Evolutionary conservation across 2,797 vertebrate genomes (phyloP), one percentile per base, ranked within the genome.

Genomic region (Anguilla pacifica): DNA sequence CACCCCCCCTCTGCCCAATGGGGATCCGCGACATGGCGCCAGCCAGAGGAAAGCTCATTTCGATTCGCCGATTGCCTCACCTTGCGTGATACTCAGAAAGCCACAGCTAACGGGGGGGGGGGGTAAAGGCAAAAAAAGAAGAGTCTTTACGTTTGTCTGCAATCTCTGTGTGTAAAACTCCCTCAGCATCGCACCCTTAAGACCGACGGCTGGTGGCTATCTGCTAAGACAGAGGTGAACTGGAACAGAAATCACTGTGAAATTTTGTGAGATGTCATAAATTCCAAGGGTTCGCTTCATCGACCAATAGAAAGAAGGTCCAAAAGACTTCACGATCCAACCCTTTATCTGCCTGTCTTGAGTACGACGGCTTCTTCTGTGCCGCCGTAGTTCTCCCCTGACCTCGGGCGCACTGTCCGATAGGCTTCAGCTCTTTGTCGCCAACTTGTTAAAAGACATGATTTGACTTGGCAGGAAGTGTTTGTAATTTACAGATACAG

Each of bases 381-480:
- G 28, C 6, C 3, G 15, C 43, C 25, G 39, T 13, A 49, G 6
- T 81, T 81, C 39, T 17, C 74, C 74, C 39, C 35, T 79, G 74
- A 79, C 74, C 74, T 35, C 74, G 5, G 39, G 11, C 11, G 2
- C 39, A 49, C 9, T 25, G 17, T 81, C 77, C 39, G 22, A 49
- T 25, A 10, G 77, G 77, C 77, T 22, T 22, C 77, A 10, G 49
- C 6, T 49, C 39, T 17, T 39, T 1, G 31, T 39, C 17, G 49
- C 77, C 35, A 25, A 7, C 39, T 43, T 81, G 77, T 25, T 77
- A 31, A 46, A 17, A 81, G 77, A 10, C 39, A 25, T 49, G 43
- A 81, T 81, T 49, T 81, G 77, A 81, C 39, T 81, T 49, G 43
- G 43, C 39, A 81, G 77, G 77, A 81, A 81, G 49, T 25, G 39